Evolutionary conservation across 2,888 invertebrate genomes (phyloP).

Genomic region (Notodonta ziczac): DNA sequence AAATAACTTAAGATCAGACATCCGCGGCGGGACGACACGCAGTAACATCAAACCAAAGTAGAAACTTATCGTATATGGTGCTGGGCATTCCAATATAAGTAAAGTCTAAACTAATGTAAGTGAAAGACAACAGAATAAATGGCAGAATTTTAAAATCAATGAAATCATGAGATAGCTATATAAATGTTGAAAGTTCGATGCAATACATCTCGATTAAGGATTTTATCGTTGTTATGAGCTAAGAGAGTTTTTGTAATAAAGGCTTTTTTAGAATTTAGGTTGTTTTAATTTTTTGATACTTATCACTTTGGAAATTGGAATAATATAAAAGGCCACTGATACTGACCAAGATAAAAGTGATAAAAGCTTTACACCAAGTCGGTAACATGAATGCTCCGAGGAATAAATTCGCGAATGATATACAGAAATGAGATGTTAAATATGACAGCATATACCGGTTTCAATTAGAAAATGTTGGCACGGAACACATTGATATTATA

Average conservation of each 20-base stretch:
- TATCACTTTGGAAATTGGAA: too few relatives aligned
- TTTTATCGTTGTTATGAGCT: slow-evolving; percentile 68
- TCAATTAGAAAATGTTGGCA: slow-evolving; percentile 12
- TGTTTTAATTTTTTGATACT: slow-evolving; percentile 20
- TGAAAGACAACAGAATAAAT: slow-evolving; percentile 66
- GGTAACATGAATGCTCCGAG: not conserved
- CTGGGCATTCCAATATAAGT: slow-evolving; percentile 77
- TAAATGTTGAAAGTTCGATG: slow-evolving; percentile 52
- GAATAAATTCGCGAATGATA: not conserved
- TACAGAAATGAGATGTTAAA: slow-evolving; percentile 8
- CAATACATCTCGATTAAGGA: slow-evolving; percentile 56
- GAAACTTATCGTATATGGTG: slow-evolving; percentile 42
- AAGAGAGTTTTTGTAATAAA: slow-evolving; percentile 75
- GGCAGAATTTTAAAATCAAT: slow-evolving; percentile 47
- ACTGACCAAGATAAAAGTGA: not conserved
- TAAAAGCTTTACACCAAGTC: slow-evolving; percentile 19
- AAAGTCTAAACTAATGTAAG: slow-evolving; percentile 56
- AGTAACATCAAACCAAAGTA: slow-evolving; percentile 26
- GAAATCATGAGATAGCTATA: slow-evolving; percentile 46
- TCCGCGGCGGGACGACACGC: slow-evolving; percentile 15
- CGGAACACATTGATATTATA: not conserved
- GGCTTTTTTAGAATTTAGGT: slow-evolving; percentile 49
- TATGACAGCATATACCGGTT: slow-evolving; percentile 6
- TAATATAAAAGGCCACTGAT: too few relatives aligned
- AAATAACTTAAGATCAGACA: slow-evolving; percentile 51